Base-by-base conservation (phyloP, 2,113 vertebrate genomes). In the Aramus guarauna region DNA sequence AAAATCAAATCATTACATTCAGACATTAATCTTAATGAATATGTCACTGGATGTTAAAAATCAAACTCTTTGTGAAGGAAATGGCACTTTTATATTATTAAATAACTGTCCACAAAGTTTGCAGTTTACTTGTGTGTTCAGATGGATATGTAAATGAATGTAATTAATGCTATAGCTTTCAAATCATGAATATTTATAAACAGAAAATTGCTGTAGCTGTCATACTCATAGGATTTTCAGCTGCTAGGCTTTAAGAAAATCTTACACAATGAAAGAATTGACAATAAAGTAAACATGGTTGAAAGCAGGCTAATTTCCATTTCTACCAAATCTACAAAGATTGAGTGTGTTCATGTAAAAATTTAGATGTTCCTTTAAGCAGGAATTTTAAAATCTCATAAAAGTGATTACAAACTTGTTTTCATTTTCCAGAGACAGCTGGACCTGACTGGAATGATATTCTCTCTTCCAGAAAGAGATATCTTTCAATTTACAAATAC, bases 81-180 rank as follows among this genome's bases (percentile, higher is more conserved):
- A 97, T 76, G 88, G 85, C 96, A 97, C 71, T 94, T 98, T 94
- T 50, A 90, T 86, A 88, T 92, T 97, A 98, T 96, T 97, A 96
- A 97, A 82, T 77, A 97, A 97, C 64, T 92, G 96, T 96, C 95
- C 96, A 94, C 72, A 96, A 94, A 97, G 94, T 95, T 98, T 96
- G 94, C 41, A 66, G 93, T 96, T 97, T 83, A 94, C 96, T 98
- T 98, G 87, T 96, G 92, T 96, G 96, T 88, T 98, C 97, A 97
- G 96, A 91, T 94, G 97, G 95, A 83, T 97, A 98, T 98, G 97
- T 92, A 98, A 98, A 98, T 98, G 97, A 98, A 96, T 85, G 50
- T 98, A 97, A 98, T 98, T 98, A 98, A 98, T 97, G 95, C 96
- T 98, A 98, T 98, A 96, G 96, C 96, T 98, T 98, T 98, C 97